Percentiles rank a stretch among this genome's conserved stretches.
phyloP scores from a whole-genome alignment of 2,113 vertebrate species.

The Festucalex cinctus region DNA sequence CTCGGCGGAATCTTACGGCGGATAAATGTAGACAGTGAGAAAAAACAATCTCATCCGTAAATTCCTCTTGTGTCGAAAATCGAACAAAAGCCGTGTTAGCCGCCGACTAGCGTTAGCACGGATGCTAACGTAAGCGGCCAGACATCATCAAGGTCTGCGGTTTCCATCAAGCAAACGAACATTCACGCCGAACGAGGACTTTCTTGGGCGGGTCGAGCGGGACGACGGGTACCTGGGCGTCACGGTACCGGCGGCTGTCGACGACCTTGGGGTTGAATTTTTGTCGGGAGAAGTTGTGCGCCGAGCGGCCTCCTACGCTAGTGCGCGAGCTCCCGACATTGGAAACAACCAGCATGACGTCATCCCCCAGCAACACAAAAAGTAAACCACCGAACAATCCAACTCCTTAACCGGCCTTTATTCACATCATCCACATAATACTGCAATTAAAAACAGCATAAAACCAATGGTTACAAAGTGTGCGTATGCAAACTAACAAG shows the following conservation, averaged over 20 bases:
- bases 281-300: constrained; percentile 39
- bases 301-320: constrained; percentile 66
- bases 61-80: constrained; percentile 24
- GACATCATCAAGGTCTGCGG: constrained; percentile 6
- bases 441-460: constrained; percentile 6
- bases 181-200: background rate
- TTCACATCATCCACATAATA: constrained; percentile 4
- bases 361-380: constrained; percentile 44
- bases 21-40: constrained; percentile 6
- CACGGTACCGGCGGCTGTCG: constrained; percentile 46
- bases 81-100: constrained; percentile 51
- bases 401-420: background rate
- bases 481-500: background rate
- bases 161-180: constrained; percentile 7
- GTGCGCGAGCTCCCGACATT: constrained; percentile 57
- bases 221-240: constrained; percentile 48
- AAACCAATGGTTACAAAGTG: background rate
- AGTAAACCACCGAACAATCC: constrained; percentile 9
- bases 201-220: background rate
- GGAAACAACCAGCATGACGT: constrained; percentile 73
- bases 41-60: background rate
- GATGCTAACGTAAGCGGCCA: constrained; percentile 44
- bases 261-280: constrained; percentile 53
- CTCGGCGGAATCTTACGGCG: background rate
- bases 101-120: constrained; percentile 48